Evolutionary conservation across 2,113 vertebrate genomes (phyloP).

Genomic region (Hymenochirus boettgeri): DNA sequence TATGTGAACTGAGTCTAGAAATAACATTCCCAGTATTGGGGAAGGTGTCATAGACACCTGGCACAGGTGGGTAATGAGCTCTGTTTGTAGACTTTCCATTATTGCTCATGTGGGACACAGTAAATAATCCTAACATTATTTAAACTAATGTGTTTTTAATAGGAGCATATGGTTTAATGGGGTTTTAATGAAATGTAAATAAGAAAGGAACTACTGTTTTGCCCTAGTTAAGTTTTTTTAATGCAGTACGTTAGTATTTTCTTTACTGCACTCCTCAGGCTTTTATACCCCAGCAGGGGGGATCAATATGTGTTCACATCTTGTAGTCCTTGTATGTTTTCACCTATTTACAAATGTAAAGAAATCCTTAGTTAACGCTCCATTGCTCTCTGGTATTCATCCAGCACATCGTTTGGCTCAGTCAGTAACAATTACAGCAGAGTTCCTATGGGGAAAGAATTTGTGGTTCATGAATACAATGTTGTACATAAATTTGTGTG

Average conservation of each 20-base stretch:
- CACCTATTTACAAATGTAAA: conserved; percentile 34
- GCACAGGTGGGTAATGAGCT: conserved; percentile 36
- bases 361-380: conserved; percentile 23
- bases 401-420: background rate
- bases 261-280: conserved; percentile 34
- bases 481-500: too few relatives aligned
- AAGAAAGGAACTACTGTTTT: conserved; percentile 42
- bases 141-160: conserved; percentile 44
- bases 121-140: conserved; percentile 43
- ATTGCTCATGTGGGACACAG: conserved; percentile 37
- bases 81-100: conserved; percentile 36
- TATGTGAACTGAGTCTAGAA: conserved; percentile 25
- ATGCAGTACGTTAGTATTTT: conserved; percentile 33
- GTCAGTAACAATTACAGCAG: background rate
- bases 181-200: conserved; percentile 44
- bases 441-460: background rate
- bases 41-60: conserved; percentile 39
- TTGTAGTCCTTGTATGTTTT: conserved; percentile 37
- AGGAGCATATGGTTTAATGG: conserved; percentile 42
- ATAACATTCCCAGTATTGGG: conserved; percentile 37
- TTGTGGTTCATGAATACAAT: too few relatives aligned
- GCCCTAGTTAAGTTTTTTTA: conserved; percentile 35
- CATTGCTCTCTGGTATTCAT: background rate
- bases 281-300: conserved; percentile 35
- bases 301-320: conserved; percentile 33